Conservation (phyloP, 2,888 invertebrate genomes). For the Pheosia tremula region DNA sequence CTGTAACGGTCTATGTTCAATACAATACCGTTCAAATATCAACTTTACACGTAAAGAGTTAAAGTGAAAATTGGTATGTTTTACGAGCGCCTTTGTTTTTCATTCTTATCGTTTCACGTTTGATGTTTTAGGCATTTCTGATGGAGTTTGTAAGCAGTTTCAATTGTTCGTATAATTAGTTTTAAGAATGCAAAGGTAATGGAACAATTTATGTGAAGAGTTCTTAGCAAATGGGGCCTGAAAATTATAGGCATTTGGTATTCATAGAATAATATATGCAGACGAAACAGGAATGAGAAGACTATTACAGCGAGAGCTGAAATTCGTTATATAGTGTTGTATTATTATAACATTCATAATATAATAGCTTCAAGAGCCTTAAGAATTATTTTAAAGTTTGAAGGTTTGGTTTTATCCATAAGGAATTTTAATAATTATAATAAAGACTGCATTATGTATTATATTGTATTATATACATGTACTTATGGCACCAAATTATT, state of each 20-base stretch:
- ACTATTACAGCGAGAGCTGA: no score
- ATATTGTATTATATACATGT: no score
- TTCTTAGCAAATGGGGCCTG: background rate
- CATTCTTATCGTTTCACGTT: constrained; percentile 63
- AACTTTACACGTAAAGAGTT: constrained; percentile 29
- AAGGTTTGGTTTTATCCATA: no score
- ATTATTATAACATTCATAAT: no score
- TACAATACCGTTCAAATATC: constrained; percentile 27
- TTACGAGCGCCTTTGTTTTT: constrained; percentile 46
- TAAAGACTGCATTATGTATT: no score
- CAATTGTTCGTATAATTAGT: constrained; percentile 44
- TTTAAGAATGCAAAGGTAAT: constrained; percentile 20
- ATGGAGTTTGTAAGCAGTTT: constrained; percentile 57
- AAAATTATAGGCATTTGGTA: background rate
- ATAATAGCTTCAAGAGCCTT: no score
- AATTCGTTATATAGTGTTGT: no score
- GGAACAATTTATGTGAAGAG: background rate
- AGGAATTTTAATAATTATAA: no score
- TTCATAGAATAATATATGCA: no score
- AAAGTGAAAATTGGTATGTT: constrained; percentile 36
- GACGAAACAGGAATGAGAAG: no score
- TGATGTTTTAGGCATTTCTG: constrained; percentile 66
- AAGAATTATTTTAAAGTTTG: no score
- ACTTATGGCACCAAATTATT: no score
- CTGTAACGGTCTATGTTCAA: constrained; percentile 46